Conservation (phyloP, 1,140 invertebrate species). For the Leptopilina clavipes region DNA sequence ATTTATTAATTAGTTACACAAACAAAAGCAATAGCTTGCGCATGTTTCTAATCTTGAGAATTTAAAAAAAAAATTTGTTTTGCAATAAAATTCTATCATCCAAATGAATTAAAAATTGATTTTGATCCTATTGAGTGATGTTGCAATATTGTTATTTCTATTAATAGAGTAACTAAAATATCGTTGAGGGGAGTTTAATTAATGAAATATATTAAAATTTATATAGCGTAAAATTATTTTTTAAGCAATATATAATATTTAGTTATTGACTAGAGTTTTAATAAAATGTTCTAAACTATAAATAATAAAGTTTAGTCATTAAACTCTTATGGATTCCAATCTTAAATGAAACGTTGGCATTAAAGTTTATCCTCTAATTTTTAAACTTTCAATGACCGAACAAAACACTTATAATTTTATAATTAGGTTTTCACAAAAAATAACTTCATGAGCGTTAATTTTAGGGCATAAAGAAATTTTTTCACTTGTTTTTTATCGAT, state of each 20-base stretch:
- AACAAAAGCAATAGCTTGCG: background rate
- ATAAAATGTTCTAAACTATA: background rate
- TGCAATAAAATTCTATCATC: background rate
- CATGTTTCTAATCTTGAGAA: background rate
- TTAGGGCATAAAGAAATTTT: background rate
- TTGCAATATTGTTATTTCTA: conserved; percentile 22
- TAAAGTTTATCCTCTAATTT: conserved; percentile 1
- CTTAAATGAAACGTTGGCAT: background rate
- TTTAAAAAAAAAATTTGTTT: background rate
- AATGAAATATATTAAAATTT: background rate
- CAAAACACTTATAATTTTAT: background rate
- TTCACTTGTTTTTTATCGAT: conserved; percentile 49
- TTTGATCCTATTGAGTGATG: background rate
- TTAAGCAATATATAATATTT: background rate
- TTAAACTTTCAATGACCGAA: conserved; percentile 44
- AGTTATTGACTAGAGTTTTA: conserved; percentile 19
- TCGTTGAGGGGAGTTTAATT: background rate
- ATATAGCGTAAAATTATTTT: conserved; percentile 2
- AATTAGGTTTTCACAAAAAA: background rate
- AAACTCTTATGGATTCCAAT: background rate
- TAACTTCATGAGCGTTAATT: conserved; percentile 10
- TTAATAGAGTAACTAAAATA: background rate
- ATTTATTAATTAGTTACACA: background rate
- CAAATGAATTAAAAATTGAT: background rate
- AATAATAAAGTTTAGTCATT: background rate